These are phyloP conservation scores for Tetragonisca angustula DNA, from an alignment of 2,888 invertebrate genomes.

Conservation along the genomic window DNA sequence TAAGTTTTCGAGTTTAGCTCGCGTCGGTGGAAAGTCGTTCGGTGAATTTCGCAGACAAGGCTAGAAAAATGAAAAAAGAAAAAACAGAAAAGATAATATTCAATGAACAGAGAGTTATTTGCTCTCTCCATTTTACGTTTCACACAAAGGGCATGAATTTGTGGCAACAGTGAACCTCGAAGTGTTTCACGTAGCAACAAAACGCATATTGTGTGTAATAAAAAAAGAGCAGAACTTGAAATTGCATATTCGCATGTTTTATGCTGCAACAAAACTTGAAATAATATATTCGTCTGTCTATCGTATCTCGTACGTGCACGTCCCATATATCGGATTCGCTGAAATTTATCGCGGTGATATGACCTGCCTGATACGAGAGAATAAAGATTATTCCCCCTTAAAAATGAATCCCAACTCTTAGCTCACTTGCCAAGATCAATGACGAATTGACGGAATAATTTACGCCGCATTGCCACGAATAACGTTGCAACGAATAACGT, in stretches of 20 bases:
- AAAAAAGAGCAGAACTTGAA: no score
- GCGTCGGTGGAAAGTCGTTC: background rate
- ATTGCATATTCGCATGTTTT: no score
- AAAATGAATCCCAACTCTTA: background rate
- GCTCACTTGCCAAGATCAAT: background rate
- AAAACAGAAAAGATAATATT: no score
- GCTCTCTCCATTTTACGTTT: background rate
- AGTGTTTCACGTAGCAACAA: no score
- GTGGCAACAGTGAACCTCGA: background rate
- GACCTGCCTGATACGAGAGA: no score
- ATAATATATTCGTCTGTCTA: no score
- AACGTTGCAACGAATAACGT: constrained; percentile 18
- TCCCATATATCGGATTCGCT: background rate
- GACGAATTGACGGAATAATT: constrained; percentile 12
- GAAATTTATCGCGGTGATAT: background rate
- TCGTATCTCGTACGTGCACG: no score
- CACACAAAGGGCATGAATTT: background rate
- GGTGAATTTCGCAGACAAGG: background rate
- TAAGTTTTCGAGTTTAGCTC: background rate
- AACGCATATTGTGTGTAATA: no score
- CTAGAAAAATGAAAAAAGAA: no score
- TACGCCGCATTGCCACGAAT: constrained; percentile 18
- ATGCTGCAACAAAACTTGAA: no score
- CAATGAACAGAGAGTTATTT: background rate
- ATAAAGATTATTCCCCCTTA: background rate